Base-by-base conservation (phyloP, 2,888 invertebrate species). In the Ochropacha duplaris region DNA sequence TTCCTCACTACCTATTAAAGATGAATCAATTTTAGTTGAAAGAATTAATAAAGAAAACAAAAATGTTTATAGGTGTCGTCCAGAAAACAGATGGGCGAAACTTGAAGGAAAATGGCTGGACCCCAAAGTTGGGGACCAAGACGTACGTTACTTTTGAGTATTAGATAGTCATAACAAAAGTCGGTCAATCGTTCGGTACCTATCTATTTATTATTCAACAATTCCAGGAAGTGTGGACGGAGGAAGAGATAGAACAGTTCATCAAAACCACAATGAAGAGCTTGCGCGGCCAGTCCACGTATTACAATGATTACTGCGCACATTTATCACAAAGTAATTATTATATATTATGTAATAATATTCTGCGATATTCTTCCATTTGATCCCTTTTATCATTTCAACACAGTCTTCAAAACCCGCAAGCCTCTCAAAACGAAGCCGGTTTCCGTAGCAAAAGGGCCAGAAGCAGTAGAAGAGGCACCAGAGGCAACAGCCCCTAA, bases 281-380 rank as follows among this genome's bases (percentile, higher is more conserved):
- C n/a, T 64, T 92, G 22, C 87, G 92, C n/a, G 91, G 92, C 1
- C 89, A 86, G 69, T 92, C 92, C 28, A 85, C 84, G 0, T 92
- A 92, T 68, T 87, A 81, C 77, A 92, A 92, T 65, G 85, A 88
- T 12, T 87, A 81, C 65, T 92, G 92, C 65, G 80, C 86, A 0
- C 84, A 90, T 68, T 74, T 88, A 0, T 76, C 83, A 1, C 79
- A 74, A 62, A 84, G 88, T 86, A 54, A 54, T n/a, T n/a, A n/a
- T n/a, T n/a, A n/a, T n/a, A n/a, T n/a, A n/a, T n/a, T n/a, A n/a
- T n/a, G n/a, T n/a, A n/a, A n/a, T n/a, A n/a, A n/a, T 24, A 24
- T 24, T 4, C 5, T 24, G 24, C 24, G 24, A 4, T 24, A 24
- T 24, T 24, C 24, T 2, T 24, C 24, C 5, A 24, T 4, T 24